These are phyloP conservation scores for Imbricaverruca yamaguchii DNA, from an alignment of 2,888 invertebrate genomes.

Conservation along the genomic window DNA sequence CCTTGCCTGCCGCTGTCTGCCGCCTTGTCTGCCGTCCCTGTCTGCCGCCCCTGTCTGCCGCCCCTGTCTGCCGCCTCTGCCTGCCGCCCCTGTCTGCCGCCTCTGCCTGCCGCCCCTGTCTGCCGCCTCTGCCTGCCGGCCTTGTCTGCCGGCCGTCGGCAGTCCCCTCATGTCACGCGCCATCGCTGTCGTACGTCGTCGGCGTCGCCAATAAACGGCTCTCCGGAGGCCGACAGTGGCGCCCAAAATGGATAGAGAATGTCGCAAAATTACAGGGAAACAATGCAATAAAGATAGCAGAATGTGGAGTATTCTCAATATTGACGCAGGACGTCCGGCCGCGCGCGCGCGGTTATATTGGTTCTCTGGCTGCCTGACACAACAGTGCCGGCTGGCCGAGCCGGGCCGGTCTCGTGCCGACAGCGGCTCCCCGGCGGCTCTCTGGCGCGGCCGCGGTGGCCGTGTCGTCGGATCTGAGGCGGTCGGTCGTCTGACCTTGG, in stretches of 20 bases:
- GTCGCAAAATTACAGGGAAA: background rate
- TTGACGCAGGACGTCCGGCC: background rate
- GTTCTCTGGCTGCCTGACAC: background rate
- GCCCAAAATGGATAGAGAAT: background rate
- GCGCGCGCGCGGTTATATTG: background rate
- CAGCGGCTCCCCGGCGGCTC: background rate
- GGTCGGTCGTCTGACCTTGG: background rate
- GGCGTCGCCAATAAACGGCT: background rate
- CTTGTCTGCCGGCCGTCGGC: too few relatives aligned
- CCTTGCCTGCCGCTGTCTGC: too few relatives aligned
- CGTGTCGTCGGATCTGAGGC: background rate
- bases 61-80: too few relatives aligned
- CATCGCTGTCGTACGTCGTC: background rate
- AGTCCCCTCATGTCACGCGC: too few relatives aligned
- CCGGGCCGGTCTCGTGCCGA: too few relatives aligned
- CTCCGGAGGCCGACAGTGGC: background rate
- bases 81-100: too few relatives aligned
- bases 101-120: too few relatives aligned
- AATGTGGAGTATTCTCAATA: conserved; percentile 9
- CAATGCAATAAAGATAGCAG: conserved; percentile 10
- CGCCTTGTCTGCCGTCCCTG: too few relatives aligned
- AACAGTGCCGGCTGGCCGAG: background rate
- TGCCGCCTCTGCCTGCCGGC: too few relatives aligned
- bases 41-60: too few relatives aligned
- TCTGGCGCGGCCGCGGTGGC: background rate